Percentiles rank a stretch among this genome's conserved stretches.
Evolutionary conservation across 2,113 vertebrate genomes (phyloP).

Genomic region (Grammomys surdaster): DNA sequence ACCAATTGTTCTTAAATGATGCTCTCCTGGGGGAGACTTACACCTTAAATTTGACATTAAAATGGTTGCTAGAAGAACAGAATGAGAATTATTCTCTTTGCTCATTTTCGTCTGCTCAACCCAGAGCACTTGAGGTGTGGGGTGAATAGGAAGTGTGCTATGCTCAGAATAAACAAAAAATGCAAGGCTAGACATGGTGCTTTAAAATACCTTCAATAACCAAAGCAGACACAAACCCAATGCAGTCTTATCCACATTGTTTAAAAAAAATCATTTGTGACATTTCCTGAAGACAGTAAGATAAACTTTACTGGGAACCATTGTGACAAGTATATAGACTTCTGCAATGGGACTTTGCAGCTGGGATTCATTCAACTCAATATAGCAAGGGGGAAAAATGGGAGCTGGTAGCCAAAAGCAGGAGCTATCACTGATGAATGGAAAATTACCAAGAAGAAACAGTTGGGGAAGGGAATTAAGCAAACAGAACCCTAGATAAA

Average conservation of each 20-base stretch:
- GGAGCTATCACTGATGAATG: not conserved
- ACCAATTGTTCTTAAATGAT: slow-evolving; percentile 12
- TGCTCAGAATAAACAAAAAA: slow-evolving; percentile 35
- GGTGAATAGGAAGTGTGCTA: not conserved
- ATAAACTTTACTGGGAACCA: not conserved
- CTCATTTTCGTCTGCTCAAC: slow-evolving; percentile 30
- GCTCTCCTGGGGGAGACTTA: slow-evolving; percentile 12
- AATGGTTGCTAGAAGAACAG: not conserved
- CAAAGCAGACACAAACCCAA: not conserved
- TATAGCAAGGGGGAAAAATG: not conserved
- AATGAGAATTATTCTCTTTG: slow-evolving; percentile 49
- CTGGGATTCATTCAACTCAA: not conserved
- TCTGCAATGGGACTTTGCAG: not conserved
- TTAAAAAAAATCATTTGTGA: not conserved
- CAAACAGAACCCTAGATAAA: not conserved
- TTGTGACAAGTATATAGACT: too few species aligned
- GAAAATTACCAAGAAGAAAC: not conserved
- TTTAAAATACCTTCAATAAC: slow-evolving; percentile 13
- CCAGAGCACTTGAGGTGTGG: not conserved
- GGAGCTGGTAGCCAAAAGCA: not conserved
- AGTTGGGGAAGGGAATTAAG: not conserved
- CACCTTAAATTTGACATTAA: not conserved
- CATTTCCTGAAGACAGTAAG: not conserved
- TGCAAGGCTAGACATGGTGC: not conserved
- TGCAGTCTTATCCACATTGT: too few species aligned